Evolutionary conservation across 2,888 invertebrate genomes (phyloP).

Genomic region (Atethmia centrago): DNA sequence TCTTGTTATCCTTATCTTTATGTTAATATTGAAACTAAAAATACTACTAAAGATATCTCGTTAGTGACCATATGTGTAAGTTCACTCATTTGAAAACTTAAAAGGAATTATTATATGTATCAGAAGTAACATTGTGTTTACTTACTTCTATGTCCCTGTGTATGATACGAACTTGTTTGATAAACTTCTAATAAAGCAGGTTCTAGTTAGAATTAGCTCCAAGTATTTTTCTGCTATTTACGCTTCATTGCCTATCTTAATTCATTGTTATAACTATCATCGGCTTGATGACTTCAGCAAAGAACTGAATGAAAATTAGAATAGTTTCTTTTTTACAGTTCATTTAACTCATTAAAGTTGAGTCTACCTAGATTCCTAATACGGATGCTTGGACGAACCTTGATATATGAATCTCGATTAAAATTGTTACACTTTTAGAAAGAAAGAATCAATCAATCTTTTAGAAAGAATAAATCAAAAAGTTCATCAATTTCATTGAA

Average conservation of each 20-base stretch:
- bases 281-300: neutral
- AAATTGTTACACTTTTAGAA: neutral
- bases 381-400: neutral
- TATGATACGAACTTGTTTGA: neutral
- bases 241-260: neutral
- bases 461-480: neutral
- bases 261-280: slow-evolving; percentile 18
- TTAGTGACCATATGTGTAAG: neutral
- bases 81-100: neutral
- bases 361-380: neutral
- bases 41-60: too few relatives aligned
- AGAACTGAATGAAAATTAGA: neutral
- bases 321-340: neutral
- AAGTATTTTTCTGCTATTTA: neutral
- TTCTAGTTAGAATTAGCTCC: neutral
- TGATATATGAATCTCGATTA: neutral
- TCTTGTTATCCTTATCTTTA: neutral
- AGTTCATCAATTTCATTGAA: neutral
- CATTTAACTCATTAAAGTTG: neutral
- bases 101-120: neutral
- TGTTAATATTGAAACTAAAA: neutral
- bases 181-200: neutral
- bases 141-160: neutral
- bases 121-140: neutral
- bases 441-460: too few relatives aligned